Percentiles rank a stretch among this genome's conserved stretches.
These are phyloP conservation scores for Bellardia pandia DNA, from an alignment of 2,888 invertebrate genomes.

Conservation along the genomic window DNA sequence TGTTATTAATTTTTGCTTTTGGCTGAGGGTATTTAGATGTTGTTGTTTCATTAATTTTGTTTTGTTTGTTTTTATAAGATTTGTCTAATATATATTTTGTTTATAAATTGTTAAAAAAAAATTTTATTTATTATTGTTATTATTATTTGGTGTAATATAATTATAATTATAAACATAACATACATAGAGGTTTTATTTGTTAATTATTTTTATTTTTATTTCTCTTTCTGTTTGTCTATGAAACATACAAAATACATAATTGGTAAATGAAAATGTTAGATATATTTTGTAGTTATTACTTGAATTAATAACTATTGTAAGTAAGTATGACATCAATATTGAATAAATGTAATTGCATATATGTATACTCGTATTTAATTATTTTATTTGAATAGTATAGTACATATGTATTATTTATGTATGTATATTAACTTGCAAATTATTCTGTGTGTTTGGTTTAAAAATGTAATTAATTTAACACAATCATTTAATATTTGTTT, in stretches of 20 bases:
- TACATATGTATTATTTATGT: not conserved
- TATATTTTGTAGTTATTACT: conserved; percentile 32
- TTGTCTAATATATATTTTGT: conserved; percentile 72
- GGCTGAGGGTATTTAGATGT: conserved; percentile 38
- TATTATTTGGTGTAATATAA: conserved; percentile 27
- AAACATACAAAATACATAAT: not conserved
- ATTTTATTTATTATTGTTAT: conserved; percentile 31
- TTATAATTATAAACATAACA: conserved; percentile 63
- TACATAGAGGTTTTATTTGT: conserved; percentile 54
- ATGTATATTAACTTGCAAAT: not conserved
- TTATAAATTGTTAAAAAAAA: conserved; percentile 63
- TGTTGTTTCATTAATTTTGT: not conserved
- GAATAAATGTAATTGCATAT: conserved; percentile 36
- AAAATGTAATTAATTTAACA: not conserved
- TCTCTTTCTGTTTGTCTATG: no score
- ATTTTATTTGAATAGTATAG: conserved; percentile 9
- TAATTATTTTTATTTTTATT: conserved; percentile 23
- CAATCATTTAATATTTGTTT: conserved; percentile 6
- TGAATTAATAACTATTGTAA: conserved; percentile 48
- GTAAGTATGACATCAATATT: conserved; percentile 69
- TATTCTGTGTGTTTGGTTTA: not conserved
- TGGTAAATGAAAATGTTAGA: conserved; percentile 19
- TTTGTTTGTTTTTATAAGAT: conserved; percentile 57
- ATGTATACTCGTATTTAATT: conserved; percentile 15
- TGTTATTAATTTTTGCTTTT: not conserved